phyloP scores from a whole-genome alignment of 2,888 invertebrate genomes.

The Aricia artaxerxes region DNA sequence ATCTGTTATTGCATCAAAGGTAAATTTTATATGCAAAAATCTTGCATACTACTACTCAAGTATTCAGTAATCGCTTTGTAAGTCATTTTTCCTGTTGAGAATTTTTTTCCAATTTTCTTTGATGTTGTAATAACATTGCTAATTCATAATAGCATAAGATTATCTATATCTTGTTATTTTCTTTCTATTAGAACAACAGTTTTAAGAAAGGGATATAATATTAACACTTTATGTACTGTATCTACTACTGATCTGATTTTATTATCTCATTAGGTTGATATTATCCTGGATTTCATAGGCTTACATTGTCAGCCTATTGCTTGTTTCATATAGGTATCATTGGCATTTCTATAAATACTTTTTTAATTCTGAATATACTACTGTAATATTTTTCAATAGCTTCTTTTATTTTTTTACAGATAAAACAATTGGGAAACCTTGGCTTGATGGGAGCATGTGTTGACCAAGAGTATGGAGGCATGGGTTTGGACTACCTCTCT shows the following conservation, averaged over 20 bases:
- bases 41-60: background rate
- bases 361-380: background rate
- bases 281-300: too few relatives aligned
- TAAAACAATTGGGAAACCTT: conserved; percentile 84
- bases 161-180: background rate
- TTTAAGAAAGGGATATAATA: too few relatives aligned
- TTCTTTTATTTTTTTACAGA: conserved; percentile 58
- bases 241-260: too few relatives aligned
- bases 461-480: conserved; percentile 83
- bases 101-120: background rate
- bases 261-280: too few relatives aligned
- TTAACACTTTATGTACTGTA: too few relatives aligned
- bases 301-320: too few relatives aligned
- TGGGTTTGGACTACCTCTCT: conserved; percentile 85
- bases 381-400: background rate
- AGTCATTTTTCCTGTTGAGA: background rate
- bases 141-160: background rate
- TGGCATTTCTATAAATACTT: background rate
- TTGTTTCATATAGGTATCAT: too few relatives aligned
- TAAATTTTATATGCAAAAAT: too few relatives aligned
- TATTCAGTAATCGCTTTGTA: background rate
- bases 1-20: too few relatives aligned
- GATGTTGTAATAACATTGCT: background rate
- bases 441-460: conserved; percentile 86
- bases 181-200: too few relatives aligned